These are phyloP conservation scores for Probosciger aterrimus DNA, from an alignment of 2,113 vertebrate species.

Conservation along the genomic window DNA sequence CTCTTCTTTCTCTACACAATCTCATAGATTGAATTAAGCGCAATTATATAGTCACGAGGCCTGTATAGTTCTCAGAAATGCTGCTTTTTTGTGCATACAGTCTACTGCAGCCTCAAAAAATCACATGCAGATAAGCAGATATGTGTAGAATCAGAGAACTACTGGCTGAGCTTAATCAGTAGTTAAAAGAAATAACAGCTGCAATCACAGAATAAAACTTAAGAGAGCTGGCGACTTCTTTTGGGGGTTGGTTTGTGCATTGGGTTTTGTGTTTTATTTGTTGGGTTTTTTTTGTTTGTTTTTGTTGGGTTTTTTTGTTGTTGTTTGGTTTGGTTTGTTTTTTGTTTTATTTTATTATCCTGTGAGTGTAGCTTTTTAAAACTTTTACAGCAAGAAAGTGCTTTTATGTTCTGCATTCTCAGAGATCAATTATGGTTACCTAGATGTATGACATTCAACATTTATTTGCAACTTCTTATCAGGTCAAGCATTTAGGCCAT, in stretches of 20 bases:
- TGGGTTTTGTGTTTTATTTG: not conserved
- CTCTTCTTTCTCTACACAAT: not conserved
- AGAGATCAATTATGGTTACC: not conserved
- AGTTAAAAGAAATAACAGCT: not conserved
- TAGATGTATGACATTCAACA: not conserved
- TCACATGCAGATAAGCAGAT: not conserved
- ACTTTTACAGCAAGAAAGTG: not conserved
- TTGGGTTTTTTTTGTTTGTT: not conserved
- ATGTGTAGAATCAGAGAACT: not conserved
- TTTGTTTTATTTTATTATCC: not conserved
- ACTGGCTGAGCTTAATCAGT: not conserved
- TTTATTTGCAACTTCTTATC: not conserved
- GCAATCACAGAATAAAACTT: not conserved
- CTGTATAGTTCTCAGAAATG: not conserved
- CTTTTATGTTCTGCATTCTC: not conserved
- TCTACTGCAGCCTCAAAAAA: not conserved
- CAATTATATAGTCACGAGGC: not conserved
- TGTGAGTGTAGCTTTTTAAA: not conserved
- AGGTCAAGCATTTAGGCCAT: not conserved
- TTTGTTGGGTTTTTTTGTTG: not conserved
- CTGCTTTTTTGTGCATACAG: not conserved
- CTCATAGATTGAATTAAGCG: not conserved
- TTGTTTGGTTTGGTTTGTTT: not conserved
- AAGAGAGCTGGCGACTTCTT: not conserved
- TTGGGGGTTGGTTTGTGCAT: not conserved